phyloP scores from a whole-genome alignment of 1,140 invertebrate genomes.

The Acyrthosiphon pisum region DNA sequence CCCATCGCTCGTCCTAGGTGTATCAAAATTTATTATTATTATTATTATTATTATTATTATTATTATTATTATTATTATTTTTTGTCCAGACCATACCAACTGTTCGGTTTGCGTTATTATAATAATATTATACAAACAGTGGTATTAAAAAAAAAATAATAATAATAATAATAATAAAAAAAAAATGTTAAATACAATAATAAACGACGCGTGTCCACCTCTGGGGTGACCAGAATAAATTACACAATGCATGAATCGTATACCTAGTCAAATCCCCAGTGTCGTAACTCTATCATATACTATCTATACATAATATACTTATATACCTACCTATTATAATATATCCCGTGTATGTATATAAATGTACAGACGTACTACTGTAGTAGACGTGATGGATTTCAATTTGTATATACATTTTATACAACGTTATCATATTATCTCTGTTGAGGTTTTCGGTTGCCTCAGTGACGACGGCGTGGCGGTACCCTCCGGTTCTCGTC shows the following conservation, averaged over 20 bases:
- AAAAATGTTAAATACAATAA: constrained; percentile 42
- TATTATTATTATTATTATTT: constrained; percentile 14
- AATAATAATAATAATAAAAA: constrained; percentile 10
- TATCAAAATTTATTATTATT: constrained; percentile 48
- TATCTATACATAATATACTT: too few relatives aligned
- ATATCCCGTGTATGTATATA: too few relatives aligned
- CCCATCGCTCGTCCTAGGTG: constrained; percentile 47
- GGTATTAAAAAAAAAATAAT: constrained; percentile 22
- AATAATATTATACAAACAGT: constrained; percentile 10
- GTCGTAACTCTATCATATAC: too few relatives aligned
- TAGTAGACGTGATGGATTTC: constrained; percentile 51
- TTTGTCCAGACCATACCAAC: constrained; percentile 23
- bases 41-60: constrained; percentile 14
- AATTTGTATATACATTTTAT: neutral
- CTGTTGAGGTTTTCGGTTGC: neutral
- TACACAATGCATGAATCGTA: constrained; percentile 23
- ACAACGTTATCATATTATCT: constrained; percentile 33
- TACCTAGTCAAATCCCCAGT: neutral
- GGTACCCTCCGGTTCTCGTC: constrained; percentile 11
- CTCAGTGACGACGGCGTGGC: neutral
- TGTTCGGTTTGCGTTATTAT: constrained; percentile 1
- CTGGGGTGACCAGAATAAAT: constrained; percentile 46
- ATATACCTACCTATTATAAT: too few relatives aligned
- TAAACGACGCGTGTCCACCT: constrained; percentile 46
- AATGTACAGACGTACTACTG: neutral